Percentiles rank a stretch among this genome's conserved stretches.
Conservation (phyloP, 2,797 vertebrate genomes). For the Malurus leucopterus region DNA sequence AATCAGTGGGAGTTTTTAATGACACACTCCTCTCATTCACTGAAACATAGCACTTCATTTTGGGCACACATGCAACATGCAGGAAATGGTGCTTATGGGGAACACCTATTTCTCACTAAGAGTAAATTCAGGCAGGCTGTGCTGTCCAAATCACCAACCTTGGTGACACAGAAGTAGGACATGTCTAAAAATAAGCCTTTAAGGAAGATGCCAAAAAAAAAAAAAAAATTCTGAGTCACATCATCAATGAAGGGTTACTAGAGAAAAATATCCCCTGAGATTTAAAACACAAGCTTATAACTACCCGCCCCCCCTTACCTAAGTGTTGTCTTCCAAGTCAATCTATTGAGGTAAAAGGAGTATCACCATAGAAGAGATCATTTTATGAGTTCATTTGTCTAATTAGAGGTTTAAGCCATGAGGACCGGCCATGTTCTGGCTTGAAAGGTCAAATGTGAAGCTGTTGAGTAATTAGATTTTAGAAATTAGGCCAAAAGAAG, state of each 20-base stretch:
- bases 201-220: neutral
- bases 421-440: neutral
- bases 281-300: neutral
- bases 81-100: neutral
- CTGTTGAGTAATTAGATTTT: neutral
- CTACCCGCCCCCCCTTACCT: neutral
- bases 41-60: neutral
- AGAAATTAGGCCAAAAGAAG: neutral
- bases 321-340: neutral
- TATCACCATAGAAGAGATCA: neutral
- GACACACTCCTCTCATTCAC: neutral
- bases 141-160: neutral
- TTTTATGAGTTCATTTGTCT: neutral
- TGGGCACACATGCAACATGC: neutral
- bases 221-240: neutral
- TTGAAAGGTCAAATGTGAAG: neutral
- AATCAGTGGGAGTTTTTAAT: neutral
- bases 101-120: neutral
- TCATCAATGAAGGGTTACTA: neutral
- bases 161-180: neutral
- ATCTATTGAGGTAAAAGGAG: neutral
- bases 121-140: neutral
- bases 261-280: neutral
- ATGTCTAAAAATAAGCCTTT: neutral
- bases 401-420: neutral